phyloP scores from a whole-genome alignment of 2,113 vertebrate genomes.

The Psittacula cyanocephala region DNA sequence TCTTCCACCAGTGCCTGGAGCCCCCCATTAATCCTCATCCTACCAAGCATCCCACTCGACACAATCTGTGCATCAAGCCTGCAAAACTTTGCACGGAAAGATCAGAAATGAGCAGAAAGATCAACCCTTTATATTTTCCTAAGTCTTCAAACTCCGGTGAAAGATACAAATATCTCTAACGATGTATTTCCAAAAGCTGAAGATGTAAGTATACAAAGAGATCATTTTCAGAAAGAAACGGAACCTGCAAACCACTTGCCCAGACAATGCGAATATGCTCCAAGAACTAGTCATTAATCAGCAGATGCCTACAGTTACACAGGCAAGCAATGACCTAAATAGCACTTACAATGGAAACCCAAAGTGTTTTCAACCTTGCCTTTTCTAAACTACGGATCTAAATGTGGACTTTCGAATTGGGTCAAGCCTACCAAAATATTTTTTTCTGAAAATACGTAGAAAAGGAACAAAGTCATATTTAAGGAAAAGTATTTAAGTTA shows the following conservation, averaged over 20 bases:
- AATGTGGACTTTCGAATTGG: not conserved
- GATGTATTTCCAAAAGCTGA: not conserved
- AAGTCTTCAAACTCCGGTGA: not conserved
- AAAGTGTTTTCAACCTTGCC: not conserved
- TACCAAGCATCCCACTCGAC: not conserved
- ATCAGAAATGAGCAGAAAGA: not conserved
- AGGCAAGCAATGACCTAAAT: not conserved
- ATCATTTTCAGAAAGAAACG: not conserved
- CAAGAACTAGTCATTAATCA: not conserved
- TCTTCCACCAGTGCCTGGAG: not conserved
- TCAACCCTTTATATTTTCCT: not conserved
- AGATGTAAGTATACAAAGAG: not conserved
- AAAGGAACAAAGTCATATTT: not conserved
- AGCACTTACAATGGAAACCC: not conserved
- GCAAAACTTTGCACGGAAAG: not conserved
- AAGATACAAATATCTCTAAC: not conserved
- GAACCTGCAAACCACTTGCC: not conserved
- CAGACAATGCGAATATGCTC: not conserved
- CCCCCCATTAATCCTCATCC: not conserved
- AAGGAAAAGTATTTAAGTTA: not conserved
- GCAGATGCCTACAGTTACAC: not conserved
- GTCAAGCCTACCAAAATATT: not conserved
- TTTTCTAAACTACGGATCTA: not conserved
- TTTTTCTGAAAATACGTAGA: not conserved
- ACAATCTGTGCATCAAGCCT: not conserved